A percentile compares a stretch with the other conserved stretches of the same genome.
phyloP scores from a whole-genome alignment of 1,140 invertebrate species.

The Cotesia vestalis region DNA sequence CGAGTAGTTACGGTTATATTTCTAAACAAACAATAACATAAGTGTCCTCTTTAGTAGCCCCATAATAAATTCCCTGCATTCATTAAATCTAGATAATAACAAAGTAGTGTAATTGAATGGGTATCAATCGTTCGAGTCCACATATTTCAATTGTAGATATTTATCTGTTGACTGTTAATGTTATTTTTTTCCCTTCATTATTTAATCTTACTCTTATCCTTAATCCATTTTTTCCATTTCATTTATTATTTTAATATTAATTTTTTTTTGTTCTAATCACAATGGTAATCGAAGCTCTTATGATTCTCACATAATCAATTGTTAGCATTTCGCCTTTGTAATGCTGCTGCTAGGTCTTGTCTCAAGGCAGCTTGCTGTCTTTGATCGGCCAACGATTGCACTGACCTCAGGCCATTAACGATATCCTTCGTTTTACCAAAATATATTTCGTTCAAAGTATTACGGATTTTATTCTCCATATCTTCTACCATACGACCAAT shows the following conservation, averaged over 20 bases:
- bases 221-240: slow-evolving; percentile 41
- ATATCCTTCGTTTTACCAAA: slow-evolving; percentile 99
- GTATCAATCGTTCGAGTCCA: slow-evolving; percentile 41
- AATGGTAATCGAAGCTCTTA: slow-evolving; percentile 59
- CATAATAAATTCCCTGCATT: slow-evolving; percentile 57
- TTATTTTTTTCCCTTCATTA: slow-evolving; percentile 21
- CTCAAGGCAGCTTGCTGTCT: slow-evolving; percentile 83
- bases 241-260: slow-evolving; percentile 37
- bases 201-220: slow-evolving; percentile 19
- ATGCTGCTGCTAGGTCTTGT: slow-evolving; percentile 85
- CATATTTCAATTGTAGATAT: slow-evolving; percentile 21
- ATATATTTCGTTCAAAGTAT: slow-evolving; percentile 98
- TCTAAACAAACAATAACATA: slow-evolving; percentile 43
- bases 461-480: slow-evolving; percentile 99
- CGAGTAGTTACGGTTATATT: slow-evolving; percentile 41
- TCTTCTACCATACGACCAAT: slow-evolving; percentile 97
- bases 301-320: slow-evolving; percentile 61
- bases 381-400: slow-evolving; percentile 84
- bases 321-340: slow-evolving; percentile 79
- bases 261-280: slow-evolving; percentile 57
- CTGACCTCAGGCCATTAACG: slow-evolving; percentile 94
- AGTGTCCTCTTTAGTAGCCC: slow-evolving; percentile 48
- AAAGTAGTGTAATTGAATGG: slow-evolving; percentile 43
- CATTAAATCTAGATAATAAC: slow-evolving; percentile 45
- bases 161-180: slow-evolving; percentile 26